Base-by-base conservation (phyloP, 2,113 vertebrate species). In the Chamaea fasciata region DNA sequence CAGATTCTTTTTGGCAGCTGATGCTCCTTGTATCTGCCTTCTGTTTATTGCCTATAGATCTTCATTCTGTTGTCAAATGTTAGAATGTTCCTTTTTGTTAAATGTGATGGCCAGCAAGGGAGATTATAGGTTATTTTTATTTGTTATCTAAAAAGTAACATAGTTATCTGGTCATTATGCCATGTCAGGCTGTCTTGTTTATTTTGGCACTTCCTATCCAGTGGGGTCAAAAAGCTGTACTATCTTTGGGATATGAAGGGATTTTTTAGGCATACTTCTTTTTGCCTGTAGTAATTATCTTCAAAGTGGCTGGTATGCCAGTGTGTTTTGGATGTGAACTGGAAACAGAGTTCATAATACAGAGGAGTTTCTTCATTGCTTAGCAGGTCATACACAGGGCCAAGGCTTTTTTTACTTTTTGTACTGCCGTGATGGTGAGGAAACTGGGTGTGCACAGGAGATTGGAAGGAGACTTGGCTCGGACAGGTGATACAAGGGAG, bases 111-210 rank as follows among this genome's bases (percentile, higher is more conserved):
- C 10, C 23, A 82, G 13, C 17, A 60, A 63, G 17, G 52, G 31
- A 91, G 39, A 78, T 53, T 62, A 92, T 86, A 90, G 23, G 12
- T 60, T 35, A n/a, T n/a, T n/a, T n/a, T n/a, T n/a, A n/a, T 92
- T 56, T 67, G 14, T 55, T 17, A 49, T 71, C 16, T 76, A 41
- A 84, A 50, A 80, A 55, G 44, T 27, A 78, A 7, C 10, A 39
- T 24, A 56, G 10, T 65, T 87, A 24, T 93, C 24, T n/a, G 27
- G 44, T 56, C 20, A 10, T 84, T 76, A 60, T 52, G 10, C 2
- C 2, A 4, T 56, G 65, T 84, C 49, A 87, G 75, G 7, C 6
- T 56, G 9, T n/a, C 57, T 65, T 76, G 4, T 7, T 64, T 80
- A 56, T 87, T 92, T 92, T 86, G 64, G 15, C 11, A 39, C 24